phyloP scores from a whole-genome alignment of 1,140 invertebrate species.

The Watersipora subatra region DNA sequence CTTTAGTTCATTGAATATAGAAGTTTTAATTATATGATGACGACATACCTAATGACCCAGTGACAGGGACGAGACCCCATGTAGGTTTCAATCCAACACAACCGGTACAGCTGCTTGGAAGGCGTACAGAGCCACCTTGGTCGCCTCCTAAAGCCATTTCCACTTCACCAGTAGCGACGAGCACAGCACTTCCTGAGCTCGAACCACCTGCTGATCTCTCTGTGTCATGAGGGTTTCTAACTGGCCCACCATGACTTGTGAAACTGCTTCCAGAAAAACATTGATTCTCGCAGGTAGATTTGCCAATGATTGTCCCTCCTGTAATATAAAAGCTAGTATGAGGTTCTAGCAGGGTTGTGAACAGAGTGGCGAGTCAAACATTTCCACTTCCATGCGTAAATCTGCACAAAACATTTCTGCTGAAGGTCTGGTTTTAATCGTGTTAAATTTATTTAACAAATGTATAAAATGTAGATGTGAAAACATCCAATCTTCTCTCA shows the following conservation, averaged over 20 bases:
- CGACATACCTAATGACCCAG: conserved; percentile 13
- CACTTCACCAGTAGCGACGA: conserved; percentile 15
- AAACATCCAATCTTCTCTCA: background rate
- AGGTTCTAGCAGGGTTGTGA: background rate
- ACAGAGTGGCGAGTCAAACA: background rate
- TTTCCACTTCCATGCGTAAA: too few relatives aligned
- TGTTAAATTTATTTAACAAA: too few relatives aligned
- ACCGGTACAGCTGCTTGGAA: conserved; percentile 28
- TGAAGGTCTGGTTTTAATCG: too few relatives aligned
- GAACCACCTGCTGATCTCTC: conserved; percentile 19
- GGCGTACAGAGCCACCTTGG: conserved; percentile 30
- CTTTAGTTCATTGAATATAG: too few relatives aligned
- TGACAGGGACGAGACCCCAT: conserved; percentile 29
- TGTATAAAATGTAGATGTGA: too few relatives aligned
- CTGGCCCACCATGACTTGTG: conserved; percentile 18
- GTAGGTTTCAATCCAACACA: conserved; percentile 35
- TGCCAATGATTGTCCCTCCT: conserved; percentile 23
- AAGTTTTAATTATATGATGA: too few relatives aligned
- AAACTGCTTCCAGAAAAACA: conserved; percentile 21
- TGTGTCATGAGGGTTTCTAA: conserved; percentile 16
- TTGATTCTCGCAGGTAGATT: conserved; percentile 16
- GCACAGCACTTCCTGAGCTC: conserved; percentile 14
- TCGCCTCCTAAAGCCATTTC: conserved; percentile 29
- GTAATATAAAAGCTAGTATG: background rate
- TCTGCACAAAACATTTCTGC: too few relatives aligned